Evolutionary conservation across 2,888 invertebrate genomes (phyloP).

Genomic region (Diaphora mendica): DNA sequence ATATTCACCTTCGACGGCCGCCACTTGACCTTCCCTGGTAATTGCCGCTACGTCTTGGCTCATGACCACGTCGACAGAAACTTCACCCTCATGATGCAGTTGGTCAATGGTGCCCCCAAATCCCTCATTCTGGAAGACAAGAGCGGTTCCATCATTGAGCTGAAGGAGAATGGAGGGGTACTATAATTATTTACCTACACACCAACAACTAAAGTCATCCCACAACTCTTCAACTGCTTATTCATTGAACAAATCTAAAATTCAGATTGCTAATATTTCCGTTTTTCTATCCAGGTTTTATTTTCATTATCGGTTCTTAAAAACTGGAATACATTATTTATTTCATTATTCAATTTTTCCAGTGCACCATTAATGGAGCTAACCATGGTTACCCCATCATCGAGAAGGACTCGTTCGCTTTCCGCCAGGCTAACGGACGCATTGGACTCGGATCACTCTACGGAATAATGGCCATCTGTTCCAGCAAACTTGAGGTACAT

Average conservation of each 20-base stretch:
- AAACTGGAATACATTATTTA: neutral
- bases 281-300: neutral
- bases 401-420: constrained; percentile 87
- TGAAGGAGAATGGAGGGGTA: constrained; percentile 88
- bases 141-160: constrained; percentile 87
- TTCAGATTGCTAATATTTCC: neutral
- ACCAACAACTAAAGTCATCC: neutral
- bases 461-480: constrained; percentile 88
- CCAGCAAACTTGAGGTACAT: constrained; percentile 84
- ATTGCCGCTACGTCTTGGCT: constrained; percentile 93
- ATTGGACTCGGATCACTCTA: constrained; percentile 87
- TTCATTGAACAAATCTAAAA: neutral
- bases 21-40: constrained; percentile 92
- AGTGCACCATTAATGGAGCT: constrained; percentile 89
- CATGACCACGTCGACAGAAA: constrained; percentile 95
- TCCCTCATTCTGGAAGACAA: constrained; percentile 90
- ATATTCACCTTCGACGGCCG: constrained; percentile 96
- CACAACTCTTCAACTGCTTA: neutral
- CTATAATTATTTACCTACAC: neutral
- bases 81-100: constrained; percentile 92
- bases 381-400: constrained; percentile 90
- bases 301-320: neutral
- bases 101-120: constrained; percentile 89
- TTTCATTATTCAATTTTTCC: constrained; percentile 19
- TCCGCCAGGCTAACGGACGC: constrained; percentile 84